Conservation (phyloP, 1,140 invertebrate genomes). For the Mamestra configurata region DNA sequence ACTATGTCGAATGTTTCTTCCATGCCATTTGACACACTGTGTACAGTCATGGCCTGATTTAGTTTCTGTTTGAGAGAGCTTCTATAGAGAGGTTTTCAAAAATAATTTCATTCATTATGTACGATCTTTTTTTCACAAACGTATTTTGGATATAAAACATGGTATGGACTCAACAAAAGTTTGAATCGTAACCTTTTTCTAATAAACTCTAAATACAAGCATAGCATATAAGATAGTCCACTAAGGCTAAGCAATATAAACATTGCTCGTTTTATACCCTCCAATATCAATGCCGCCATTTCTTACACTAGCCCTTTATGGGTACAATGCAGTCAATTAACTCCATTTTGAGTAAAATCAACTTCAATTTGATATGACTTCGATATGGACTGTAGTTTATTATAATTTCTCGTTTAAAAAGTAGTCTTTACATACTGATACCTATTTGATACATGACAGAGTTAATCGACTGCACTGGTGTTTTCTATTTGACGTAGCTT, state of each 20-base stretch:
- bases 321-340: constrained; percentile 8
- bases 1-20: neutral
- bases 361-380: constrained; percentile 35
- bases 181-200: neutral
- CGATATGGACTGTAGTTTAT: constrained; percentile 32
- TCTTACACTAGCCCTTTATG: neutral
- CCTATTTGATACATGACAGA: neutral
- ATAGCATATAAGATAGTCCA: neutral
- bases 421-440: neutral
- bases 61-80: constrained; percentile 20
- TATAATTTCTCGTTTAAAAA: neutral
- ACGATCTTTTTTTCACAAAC: too few species aligned
- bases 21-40: neutral
- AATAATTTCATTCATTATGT: neutral
- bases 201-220: constrained; percentile 15
- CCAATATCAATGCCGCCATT: neutral
- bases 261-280: neutral
- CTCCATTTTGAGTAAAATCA: constrained; percentile 18
- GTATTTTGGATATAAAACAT: neutral
- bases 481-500: neutral
- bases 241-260: neutral
- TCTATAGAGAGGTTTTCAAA: constrained; percentile 1
- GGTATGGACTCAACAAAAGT: neutral
- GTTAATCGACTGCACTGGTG: constrained; percentile 15
- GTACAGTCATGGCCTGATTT: constrained; percentile 12